phyloP scores from a whole-genome alignment of 2,113 vertebrate genomes.

The Corvus cornix region DNA sequence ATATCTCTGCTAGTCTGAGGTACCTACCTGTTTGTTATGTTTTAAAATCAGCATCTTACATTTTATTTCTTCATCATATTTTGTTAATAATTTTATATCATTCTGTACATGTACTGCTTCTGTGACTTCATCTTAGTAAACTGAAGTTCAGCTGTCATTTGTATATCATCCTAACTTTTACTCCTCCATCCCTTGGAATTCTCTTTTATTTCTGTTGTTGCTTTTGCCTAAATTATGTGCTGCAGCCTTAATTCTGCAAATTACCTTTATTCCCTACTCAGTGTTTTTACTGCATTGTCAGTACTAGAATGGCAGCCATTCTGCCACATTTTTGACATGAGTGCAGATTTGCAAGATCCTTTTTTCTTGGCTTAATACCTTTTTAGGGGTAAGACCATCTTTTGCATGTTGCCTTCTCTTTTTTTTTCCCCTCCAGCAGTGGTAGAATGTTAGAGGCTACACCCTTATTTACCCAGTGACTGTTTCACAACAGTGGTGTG shows the following conservation, averaged over 20 bases:
- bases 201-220: not conserved
- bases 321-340: not conserved
- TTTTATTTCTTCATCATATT: not conserved
- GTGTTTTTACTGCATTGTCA: not conserved
- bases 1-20: not conserved
- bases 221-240: not conserved
- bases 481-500: not conserved
- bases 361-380: not conserved
- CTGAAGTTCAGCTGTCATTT: not conserved
- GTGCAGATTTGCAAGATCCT: not conserved
- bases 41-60: not conserved
- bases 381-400: not conserved
- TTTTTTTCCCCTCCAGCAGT: not conserved
- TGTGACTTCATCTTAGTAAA: not conserved
- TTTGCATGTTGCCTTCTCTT: not conserved
- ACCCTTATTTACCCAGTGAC: conserved; percentile 23
- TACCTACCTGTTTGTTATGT: not conserved
- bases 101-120: not conserved
- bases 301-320: not conserved
- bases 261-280: not conserved
- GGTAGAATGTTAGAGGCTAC: not conserved
- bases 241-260: not conserved
- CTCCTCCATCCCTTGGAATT: not conserved
- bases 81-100: not conserved
- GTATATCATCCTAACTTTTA: not conserved